phyloP scores from a whole-genome alignment of 2,888 invertebrate genomes.

The Ecliptopera silaceata region DNA sequence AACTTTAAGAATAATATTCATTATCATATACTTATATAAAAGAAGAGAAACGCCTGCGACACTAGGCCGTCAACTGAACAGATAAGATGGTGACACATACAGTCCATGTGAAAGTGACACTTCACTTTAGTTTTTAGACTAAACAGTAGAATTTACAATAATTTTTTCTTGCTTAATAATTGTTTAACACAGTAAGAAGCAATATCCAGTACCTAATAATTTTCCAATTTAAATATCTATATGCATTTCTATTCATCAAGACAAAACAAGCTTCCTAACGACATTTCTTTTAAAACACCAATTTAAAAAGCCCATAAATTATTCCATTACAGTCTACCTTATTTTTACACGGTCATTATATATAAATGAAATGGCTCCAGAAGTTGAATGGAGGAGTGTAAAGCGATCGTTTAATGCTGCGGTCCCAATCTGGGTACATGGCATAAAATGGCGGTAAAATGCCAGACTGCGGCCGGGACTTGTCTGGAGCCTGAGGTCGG shows the following conservation, averaged over 20 bases:
- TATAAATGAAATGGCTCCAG: conserved; percentile 71
- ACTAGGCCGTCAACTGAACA: no score
- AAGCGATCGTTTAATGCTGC: conserved; percentile 64
- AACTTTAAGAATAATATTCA: background rate
- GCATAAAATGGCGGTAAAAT: conserved; percentile 72
- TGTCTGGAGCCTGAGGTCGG: conserved; percentile 21
- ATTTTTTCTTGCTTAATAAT: no score
- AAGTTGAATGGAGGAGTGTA: conserved; percentile 66
- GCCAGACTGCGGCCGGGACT: conserved; percentile 51
- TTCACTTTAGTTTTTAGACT: no score
- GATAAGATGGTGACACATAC: no score
- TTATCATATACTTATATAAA: no score
- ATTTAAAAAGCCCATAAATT: conserved; percentile 32
- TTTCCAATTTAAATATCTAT: no score
- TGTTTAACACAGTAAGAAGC: no score
- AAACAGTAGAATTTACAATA: no score
- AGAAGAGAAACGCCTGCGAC: no score
- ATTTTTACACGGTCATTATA: conserved; percentile 70
- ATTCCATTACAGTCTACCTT: conserved; percentile 41
- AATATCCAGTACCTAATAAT: no score
- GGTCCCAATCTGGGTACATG: conserved; percentile 70
- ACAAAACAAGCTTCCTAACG: background rate
- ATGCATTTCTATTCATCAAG: conserved; percentile 3
- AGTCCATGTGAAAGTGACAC: no score
- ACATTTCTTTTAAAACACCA: conserved; percentile 7